Base-by-base conservation (phyloP, 2,113 vertebrate species). In the Pygoscelis antarcticus region DNA sequence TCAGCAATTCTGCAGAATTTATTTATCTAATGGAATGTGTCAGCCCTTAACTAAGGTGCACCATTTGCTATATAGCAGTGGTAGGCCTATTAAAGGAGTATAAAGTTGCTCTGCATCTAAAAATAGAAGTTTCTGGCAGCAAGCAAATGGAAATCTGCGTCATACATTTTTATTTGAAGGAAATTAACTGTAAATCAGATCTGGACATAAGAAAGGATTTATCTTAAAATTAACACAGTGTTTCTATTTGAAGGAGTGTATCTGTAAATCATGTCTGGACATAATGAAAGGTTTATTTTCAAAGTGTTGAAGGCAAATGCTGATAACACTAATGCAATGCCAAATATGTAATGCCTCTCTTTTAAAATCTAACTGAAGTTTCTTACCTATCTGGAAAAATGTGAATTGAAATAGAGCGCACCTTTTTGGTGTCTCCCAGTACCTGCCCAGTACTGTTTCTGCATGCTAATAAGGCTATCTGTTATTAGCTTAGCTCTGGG, bases 61-160 rank as follows among this genome's bases (percentile, higher is more conserved):
- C 34, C 5, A 5, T 60, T 89, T 83, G n/a, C 77, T 74, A 3
- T 21, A 2, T 3, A 84, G 80, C 60, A 65, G 70, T n/a, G 32
- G 32, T 66, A 61, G 49, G 69, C 4, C 0, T 49, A 49, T 30
- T 36, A 29, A 83, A 49, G 44, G 52, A 83, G 46, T 62, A 15
- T 76, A 80, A 90, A 72, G 7, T 71, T 87, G 69, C 75, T 52
- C 30, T 97, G 38, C 52, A 40, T 62, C 79, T 95, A 91, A 97
- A 96, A 91, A 93, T 87, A 96, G 93, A 93, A 82, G 34, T 68
- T 90, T 69, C 75, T 92, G 86, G 78, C 69, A 94, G 77, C 89
- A 87, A 78, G 38, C 61, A 76, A 84, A 61, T 94, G 60, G 83
- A 77, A 92, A 96, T 72, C 44, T 94, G 49, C 29, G 44, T 96